Evolutionary conservation across 2,888 invertebrate species (phyloP).

Genomic region (Stenodema calcarata): DNA sequence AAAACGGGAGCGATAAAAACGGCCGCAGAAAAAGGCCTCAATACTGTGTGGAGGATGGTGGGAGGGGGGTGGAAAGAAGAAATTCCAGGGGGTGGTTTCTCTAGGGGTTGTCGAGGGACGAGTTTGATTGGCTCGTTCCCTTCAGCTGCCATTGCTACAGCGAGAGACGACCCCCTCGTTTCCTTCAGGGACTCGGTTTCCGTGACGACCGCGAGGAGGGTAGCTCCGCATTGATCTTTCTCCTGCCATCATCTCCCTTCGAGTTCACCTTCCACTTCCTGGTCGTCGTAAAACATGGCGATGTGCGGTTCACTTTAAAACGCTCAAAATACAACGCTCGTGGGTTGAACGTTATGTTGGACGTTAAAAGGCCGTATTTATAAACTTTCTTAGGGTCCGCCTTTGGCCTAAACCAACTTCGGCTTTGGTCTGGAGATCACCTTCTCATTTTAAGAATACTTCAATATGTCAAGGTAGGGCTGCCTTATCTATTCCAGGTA

Average conservation of each 20-base stretch:
- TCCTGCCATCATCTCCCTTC: neutral
- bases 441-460: too few relatives aligned
- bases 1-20: neutral
- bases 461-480: too few relatives aligned
- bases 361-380: too few relatives aligned
- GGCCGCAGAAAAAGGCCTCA: neutral
- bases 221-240: neutral
- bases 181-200: neutral
- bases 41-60: neutral
- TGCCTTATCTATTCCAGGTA: too few relatives aligned
- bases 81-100: neutral
- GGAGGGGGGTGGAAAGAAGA: neutral
- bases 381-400: too few relatives aligned
- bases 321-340: too few relatives aligned
- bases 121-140: constrained; percentile 25
- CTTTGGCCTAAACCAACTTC: too few relatives aligned
- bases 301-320: neutral
- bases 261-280: neutral
- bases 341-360: too few relatives aligned
- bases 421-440: too few relatives aligned
- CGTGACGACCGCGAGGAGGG: constrained; percentile 6
- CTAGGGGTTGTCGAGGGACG: neutral
- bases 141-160: neutral
- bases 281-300: neutral
- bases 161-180: neutral